Evolutionary conservation across 2,888 invertebrate species (phyloP).

Genomic region (Pseudococcus viburni): DNA sequence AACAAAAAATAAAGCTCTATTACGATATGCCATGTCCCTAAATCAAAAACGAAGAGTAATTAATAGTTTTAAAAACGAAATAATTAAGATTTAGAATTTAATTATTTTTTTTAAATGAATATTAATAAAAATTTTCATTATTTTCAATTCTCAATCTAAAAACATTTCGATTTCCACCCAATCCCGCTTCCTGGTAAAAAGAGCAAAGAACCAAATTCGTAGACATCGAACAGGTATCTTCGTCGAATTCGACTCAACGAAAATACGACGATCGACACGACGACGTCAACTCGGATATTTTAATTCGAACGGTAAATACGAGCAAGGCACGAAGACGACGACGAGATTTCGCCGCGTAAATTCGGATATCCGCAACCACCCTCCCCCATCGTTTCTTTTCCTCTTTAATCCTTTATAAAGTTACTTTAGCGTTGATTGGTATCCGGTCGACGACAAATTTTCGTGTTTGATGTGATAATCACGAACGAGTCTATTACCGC

Average conservation of each 20-base stretch:
- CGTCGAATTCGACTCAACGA: not conserved
- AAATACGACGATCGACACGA: not conserved
- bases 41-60: no score
- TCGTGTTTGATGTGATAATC: constrained; percentile 14
- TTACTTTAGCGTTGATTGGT: constrained; percentile 8
- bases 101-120: no score
- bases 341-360: not conserved
- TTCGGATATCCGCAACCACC: not conserved
- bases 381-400: not conserved
- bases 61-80: no score
- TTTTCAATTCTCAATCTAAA: no score
- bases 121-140: no score
- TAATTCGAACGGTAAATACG: constrained; percentile 7
- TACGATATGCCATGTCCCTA: no score
- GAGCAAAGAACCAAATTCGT: no score
- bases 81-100: no score
- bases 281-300: not conserved
- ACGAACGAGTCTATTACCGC: not conserved
- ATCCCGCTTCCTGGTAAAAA: no score
- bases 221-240: not conserved
- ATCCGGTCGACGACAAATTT: constrained; percentile 8
- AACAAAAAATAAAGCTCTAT: no score
- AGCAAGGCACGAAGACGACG: not conserved
- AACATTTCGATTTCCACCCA: no score
- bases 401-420: not conserved